Conservation (phyloP, 2,888 invertebrate species). For the Drosophila birchii region DNA sequence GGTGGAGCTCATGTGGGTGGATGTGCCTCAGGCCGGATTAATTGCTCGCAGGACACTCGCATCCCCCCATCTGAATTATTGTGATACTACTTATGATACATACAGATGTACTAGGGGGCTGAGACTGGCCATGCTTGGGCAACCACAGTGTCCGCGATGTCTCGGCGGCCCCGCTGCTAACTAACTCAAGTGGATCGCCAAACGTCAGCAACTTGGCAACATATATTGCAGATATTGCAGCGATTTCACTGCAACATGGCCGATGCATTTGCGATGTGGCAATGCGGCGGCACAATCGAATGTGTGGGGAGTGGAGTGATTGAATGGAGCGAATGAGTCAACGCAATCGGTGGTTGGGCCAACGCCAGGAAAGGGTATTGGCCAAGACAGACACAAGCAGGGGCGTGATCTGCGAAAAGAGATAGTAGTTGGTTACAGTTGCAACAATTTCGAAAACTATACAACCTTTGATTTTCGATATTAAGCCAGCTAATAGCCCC, state of each 20-base stretch:
- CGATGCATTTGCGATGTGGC: conserved; percentile 12
- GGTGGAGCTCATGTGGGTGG: conserved; percentile 22
- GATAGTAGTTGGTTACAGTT: background rate
- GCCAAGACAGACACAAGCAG: conserved; percentile 9
- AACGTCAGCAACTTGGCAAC: conserved; percentile 44
- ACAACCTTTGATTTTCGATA: background rate
- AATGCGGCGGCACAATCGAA: conserved; percentile 22
- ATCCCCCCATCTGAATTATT: background rate
- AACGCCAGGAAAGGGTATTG: conserved; percentile 39
- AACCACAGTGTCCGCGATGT: conserved; percentile 34
- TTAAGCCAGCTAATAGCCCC: background rate
- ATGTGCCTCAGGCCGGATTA: conserved; percentile 1
- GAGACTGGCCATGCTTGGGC: conserved; percentile 55
- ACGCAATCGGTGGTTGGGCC: conserved; percentile 29
- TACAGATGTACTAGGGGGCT: background rate
- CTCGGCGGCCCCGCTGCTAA: conserved; percentile 16
- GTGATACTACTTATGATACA: too few relatives aligned
- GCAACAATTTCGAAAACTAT: background rate
- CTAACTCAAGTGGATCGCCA: conserved; percentile 69
- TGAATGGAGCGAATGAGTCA: conserved; percentile 2
- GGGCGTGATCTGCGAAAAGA: conserved; percentile 28
- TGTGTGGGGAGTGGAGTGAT: background rate
- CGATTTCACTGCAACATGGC: conserved; percentile 25
- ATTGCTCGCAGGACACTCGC: conserved; percentile 10
- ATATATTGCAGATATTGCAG: conserved; percentile 55